Conservation (phyloP, 2,113 vertebrate genomes). For the Sceloporus undulatus region DNA sequence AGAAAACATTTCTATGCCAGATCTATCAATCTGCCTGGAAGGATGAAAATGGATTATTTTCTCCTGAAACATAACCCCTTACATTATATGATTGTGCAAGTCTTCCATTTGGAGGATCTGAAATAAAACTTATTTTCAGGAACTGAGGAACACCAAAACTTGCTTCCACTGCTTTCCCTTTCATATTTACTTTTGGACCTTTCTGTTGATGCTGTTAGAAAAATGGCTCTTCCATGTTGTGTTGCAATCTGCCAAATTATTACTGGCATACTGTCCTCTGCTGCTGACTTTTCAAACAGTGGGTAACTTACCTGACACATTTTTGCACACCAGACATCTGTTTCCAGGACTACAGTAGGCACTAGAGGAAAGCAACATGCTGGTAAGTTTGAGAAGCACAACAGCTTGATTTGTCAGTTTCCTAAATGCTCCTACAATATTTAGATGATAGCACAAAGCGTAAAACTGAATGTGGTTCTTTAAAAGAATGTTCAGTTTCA, state of each 20-base stretch:
- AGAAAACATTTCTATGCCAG: not conserved
- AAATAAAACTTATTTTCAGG: not conserved
- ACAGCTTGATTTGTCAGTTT: conserved; percentile 42
- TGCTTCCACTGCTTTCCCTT: not conserved
- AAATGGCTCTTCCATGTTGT: conserved; percentile 5
- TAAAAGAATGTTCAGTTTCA: conserved; percentile 1
- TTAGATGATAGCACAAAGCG: conserved; percentile 33
- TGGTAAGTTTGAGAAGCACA: conserved; percentile 46
- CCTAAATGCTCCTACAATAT: conserved; percentile 32
- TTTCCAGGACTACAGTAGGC: conserved; percentile 51
- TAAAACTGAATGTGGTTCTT: conserved; percentile 23
- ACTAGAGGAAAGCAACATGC: conserved; percentile 31
- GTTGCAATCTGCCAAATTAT: not conserved
- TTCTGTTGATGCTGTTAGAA: conserved; percentile 5
- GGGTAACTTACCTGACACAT: conserved; percentile 18
- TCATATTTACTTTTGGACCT: not conserved
- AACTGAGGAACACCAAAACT: not conserved
- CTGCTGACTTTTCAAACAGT: conserved; percentile 25
- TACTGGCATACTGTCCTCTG: conserved; percentile 7
- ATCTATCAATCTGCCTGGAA: not conserved
- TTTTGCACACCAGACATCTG: conserved; percentile 41
- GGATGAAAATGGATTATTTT: not conserved
- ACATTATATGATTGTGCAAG: not conserved
- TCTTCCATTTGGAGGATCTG: not conserved
- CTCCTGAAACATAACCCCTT: not conserved